A percentile compares a stretch with the other conserved stretches of the same genome.
Evolutionary conservation across 2,113 vertebrate species (phyloP).

Genomic region (Thinocorus orbignyianus): DNA sequence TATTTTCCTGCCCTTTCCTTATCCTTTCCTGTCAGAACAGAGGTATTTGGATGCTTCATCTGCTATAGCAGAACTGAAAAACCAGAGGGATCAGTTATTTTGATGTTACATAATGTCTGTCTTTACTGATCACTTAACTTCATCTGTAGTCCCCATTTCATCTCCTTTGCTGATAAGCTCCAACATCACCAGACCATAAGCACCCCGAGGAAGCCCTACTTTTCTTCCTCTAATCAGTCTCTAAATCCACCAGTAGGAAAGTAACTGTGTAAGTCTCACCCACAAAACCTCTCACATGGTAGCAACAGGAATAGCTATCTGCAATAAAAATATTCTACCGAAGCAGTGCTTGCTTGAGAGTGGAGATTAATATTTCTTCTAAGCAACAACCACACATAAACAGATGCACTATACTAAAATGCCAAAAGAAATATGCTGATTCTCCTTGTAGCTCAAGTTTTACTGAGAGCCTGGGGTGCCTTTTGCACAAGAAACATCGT

Average conservation of each 20-base stretch:
- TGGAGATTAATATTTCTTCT: not conserved
- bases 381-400: not conserved
- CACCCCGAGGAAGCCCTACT: not conserved
- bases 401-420: not conserved
- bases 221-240: not conserved
- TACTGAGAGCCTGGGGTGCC: not conserved
- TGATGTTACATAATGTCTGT: not conserved
- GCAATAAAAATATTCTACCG: not conserved
- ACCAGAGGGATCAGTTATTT: not conserved
- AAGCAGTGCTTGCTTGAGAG: not conserved
- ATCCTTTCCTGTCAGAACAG: not conserved
- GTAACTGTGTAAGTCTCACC: not conserved
- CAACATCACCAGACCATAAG: not conserved
- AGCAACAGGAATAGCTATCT: not conserved
- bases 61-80: not conserved
- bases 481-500: not conserved
- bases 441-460: not conserved
- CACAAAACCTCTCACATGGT: not conserved
- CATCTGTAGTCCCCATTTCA: not conserved
- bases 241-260: not conserved
- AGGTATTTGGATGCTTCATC: not conserved
- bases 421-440: not conserved
- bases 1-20: not conserved
- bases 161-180: not conserved
- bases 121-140: not conserved